Base-by-base conservation (phyloP, 2,113 vertebrate genomes). In the Lucifuga dentata region DNA sequence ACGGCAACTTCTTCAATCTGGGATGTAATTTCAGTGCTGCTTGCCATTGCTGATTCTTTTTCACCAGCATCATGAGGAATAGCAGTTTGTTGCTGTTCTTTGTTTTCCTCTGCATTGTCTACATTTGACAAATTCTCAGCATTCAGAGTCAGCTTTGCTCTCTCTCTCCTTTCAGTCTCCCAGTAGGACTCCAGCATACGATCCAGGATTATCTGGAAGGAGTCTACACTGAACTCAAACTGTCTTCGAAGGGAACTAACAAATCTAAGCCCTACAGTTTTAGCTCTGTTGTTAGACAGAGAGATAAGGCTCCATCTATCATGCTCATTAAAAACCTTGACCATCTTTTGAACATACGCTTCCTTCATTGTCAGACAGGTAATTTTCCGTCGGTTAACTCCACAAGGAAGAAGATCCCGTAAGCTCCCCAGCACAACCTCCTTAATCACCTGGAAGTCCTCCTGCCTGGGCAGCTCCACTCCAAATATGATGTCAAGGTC, bases 191-290 rank as follows among this genome's bases (percentile, higher is more conserved):
- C 90, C 12, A 99, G 85, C 62, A 98, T 92, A 12, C 94, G 89
- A 75, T 97, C 95, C 72, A 99, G 90, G 53, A 95, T 85, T 50
- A 99, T 98, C 66, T 99, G 97, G 88, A 99, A 99, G 40, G 97
- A 99, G 84, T 99, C 97, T 17, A 99, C 96, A 0, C 97, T 99
- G 70, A 99, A 99, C 88, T 99, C 96, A 78, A 99, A 99, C 87
- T 99, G 96, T 15, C 96, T 89, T 5, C 94, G 88, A 4, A 98
- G 91, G 0, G 95, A 95, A 78, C 91, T 94, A 26, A 99, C 96
- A 1, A 99, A 99, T 73, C 98, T 94, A n/a, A 99, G 88, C 39
- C 95, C 97, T 36, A 99, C 92, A 0, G 98, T 98, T 76, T 98
- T 98, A 8, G 97, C 95, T 1, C 93, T 95, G 85, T 97, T 98